These are phyloP conservation scores for Amphiprion ocellaris DNA, from an alignment of 2,113 vertebrate species.

Conservation along the genomic window DNA sequence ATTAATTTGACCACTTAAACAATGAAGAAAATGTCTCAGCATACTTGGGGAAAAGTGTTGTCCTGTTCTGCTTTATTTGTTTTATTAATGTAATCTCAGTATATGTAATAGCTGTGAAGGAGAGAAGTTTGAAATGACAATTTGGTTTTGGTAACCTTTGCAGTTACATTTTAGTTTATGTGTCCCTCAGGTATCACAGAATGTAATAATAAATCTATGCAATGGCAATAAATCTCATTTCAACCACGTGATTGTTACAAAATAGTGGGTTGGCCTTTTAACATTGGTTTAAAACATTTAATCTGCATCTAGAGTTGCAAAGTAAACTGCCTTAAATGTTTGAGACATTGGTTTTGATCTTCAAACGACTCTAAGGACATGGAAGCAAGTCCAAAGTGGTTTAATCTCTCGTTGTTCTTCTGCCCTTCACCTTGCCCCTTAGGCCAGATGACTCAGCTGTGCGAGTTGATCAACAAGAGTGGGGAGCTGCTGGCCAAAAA, in stretches of 20 bases:
- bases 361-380: background rate
- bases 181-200: background rate
- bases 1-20: background rate
- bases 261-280: background rate
- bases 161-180: background rate
- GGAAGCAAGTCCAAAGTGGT: background rate
- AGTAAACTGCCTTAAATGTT: background rate
- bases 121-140: background rate
- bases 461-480: slow-evolving; percentile 99
- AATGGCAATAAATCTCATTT: background rate
- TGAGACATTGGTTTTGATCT: background rate
- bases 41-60: background rate
- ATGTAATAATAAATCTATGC: background rate
- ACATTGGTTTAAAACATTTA: background rate
- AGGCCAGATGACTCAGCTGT: slow-evolving; percentile 99
- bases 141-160: background rate
- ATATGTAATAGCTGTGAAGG: background rate
- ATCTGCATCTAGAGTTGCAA: background rate
- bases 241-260: background rate
- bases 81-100: background rate
- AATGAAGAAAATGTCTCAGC: background rate
- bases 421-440: slow-evolving; percentile 6
- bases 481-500: slow-evolving; percentile 99
- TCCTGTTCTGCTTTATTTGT: background rate
- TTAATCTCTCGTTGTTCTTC: background rate